These are phyloP conservation scores for Corynorhinus townsendii DNA, from an alignment of 2,113 vertebrate species.

Conservation along the genomic window DNA sequence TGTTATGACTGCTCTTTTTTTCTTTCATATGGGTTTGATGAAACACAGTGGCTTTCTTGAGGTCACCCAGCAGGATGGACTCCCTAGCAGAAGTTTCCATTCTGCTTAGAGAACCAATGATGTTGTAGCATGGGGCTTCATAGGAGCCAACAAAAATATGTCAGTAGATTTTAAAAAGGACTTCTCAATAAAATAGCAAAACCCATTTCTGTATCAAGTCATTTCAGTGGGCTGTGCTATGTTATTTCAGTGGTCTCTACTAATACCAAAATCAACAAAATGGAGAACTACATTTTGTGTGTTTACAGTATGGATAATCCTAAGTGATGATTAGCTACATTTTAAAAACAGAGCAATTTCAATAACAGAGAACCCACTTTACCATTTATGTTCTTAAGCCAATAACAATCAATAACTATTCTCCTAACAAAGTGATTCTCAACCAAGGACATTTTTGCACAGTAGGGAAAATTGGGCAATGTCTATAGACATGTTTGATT, in stretches of 20 bases:
- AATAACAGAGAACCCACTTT: background rate
- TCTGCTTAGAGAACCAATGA: slow-evolving; percentile 50
- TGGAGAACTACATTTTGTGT: background rate
- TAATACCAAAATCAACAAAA: slow-evolving; percentile 12
- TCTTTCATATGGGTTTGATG: slow-evolving; percentile 61
- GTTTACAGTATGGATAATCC: background rate
- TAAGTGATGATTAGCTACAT: background rate
- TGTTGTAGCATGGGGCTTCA: slow-evolving; percentile 27
- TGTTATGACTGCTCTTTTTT: slow-evolving; percentile 63
- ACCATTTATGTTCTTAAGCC: background rate
- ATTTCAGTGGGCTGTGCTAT: background rate
- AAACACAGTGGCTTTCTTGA: slow-evolving; percentile 53
- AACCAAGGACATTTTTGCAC: background rate
- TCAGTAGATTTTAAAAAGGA: slow-evolving; percentile 62
- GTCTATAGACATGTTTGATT: background rate
- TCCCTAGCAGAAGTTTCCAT: slow-evolving; percentile 65
- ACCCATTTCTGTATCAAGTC: background rate
- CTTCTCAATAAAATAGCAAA: slow-evolving; percentile 65
- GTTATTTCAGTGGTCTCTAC: background rate
- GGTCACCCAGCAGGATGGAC: slow-evolving; percentile 66
- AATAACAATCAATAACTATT: background rate
- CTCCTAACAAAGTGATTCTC: background rate
- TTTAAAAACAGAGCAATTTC: slow-evolving; percentile 1
- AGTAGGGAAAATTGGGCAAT: background rate
- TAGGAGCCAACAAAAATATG: slow-evolving; percentile 67